Evolutionary conservation across 2,888 invertebrate genomes (phyloP), one percentile per base, ranked within the genome.

Genomic region (Amiota mariae): DNA sequence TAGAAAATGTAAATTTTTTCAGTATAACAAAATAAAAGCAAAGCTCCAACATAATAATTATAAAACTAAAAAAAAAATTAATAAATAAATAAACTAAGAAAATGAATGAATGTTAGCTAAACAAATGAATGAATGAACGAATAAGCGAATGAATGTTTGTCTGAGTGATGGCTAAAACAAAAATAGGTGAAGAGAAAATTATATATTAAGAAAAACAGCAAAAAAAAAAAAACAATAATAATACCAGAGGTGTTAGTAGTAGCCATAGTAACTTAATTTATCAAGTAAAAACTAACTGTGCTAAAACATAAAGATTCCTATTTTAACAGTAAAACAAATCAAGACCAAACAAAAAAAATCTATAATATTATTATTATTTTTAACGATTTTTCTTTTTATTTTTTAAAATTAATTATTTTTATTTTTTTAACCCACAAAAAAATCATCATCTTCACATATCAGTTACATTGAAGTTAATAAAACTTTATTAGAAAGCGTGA

Each of bases 171-270:
- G 36, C 6, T 6, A 36, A 36, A 36, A 77, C 63, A 77, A 82
- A 84, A 82, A 82, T 74, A 73, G 82, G 77, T 81, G 76, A 82
- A 84, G 84, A 85, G 81, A 84, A 85, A 85, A 84, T 77, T 49
- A 73, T 77, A 75, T 76, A 79, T 77, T 76, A 68, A 12, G 81
- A 83, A 84, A 84, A 85, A 85, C 80, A 78, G 47, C 61, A 12
- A 49, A 71, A 49, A 71, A 48, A 71, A 13, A 59, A 61, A 1
- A 15, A 18, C 11, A 48, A 8, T 24, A 24, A 24, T 3, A 24
- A 24, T 3, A 24, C 24, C 8, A 18, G 24, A 13, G 3, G 24
- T 11, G 18, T 8, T 61, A 18, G 8, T 9, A 18, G 49, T 24
- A 1, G 24, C 24, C 1, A 3, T 24, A 4, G 36, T 36, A 36